phyloP scores from a whole-genome alignment of 2,888 invertebrate genomes.

The Thalpophila matura region DNA sequence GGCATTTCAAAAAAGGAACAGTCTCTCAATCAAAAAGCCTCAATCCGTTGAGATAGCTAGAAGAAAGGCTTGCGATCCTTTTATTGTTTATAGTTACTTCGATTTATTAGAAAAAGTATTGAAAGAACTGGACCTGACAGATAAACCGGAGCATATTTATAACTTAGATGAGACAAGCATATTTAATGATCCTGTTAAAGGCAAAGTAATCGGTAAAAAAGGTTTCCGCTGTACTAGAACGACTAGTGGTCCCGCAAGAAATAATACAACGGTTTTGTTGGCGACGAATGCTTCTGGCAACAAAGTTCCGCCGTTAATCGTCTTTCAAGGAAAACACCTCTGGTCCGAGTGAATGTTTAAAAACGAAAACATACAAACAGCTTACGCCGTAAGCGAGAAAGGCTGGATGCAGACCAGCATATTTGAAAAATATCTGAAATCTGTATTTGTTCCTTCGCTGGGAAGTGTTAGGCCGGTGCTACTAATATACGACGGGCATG shows the following conservation, averaged over 20 bases:
- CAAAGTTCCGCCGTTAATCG: conserved; percentile 46
- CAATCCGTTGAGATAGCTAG: conserved; percentile 58
- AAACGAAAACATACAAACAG: conserved; percentile 6
- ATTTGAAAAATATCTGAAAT: conserved; percentile 63
- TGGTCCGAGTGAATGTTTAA: conserved; percentile 2
- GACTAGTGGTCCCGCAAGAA: conserved; percentile 29
- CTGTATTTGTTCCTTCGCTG: conserved; percentile 52
- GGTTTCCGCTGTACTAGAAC: conserved; percentile 29
- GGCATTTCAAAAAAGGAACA: conserved; percentile 52
- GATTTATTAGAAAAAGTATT: too few species aligned
- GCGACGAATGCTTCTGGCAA: conserved; percentile 32
- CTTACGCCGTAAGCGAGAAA: conserved; percentile 16
- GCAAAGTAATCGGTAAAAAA: conserved; percentile 54
- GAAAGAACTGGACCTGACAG: too few species aligned
- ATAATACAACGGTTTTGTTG: conserved; percentile 30
- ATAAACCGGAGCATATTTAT: too few species aligned
- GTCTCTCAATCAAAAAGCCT: conserved; percentile 53
- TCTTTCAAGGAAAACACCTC: conserved; percentile 53
- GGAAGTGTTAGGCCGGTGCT: conserved; percentile 17
- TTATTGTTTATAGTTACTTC: too few species aligned
- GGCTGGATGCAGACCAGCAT: conserved; percentile 57
- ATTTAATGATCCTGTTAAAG: conserved; percentile 56
- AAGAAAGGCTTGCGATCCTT: conserved; percentile 55
- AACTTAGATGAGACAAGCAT: conserved; percentile 49
- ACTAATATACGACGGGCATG: conserved; percentile 32